Evolutionary conservation across 2,888 invertebrate species (phyloP), one percentile per base, ranked within the genome.

Genomic region (Trissonchulus sp.): DNA sequence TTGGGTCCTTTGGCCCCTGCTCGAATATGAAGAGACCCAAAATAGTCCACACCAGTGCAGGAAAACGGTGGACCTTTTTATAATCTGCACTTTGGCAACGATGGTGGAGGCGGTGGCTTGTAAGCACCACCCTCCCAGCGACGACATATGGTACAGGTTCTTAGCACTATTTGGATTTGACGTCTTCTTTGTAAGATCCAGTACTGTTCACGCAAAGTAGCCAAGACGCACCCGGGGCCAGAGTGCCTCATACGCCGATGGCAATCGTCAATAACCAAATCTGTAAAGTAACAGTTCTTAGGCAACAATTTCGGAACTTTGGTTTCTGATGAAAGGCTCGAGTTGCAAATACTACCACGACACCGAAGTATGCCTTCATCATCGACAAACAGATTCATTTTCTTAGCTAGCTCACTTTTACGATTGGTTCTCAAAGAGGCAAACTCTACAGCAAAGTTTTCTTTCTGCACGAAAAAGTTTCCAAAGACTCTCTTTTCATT

Each of bases 261-360:
- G 65, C 3, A 65, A 28, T n/a, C 3, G 30, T 65, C n/a, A n/a
- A n/a, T n/a, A n/a, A n/a, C n/a, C n/a, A n/a, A n/a, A n/a, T n/a
- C n/a, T n/a, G n/a, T n/a, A 8, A 30, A 65, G 65, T 65, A 28
- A 8, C 28, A 8, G 8, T 65, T 28, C 65, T 65, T 65, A 18
- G 65, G 65, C 30, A 65, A 28, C 30, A 65, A 28, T 65, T 65
- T 65, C 30, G 65, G 65, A 65, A 8, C 8, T 65, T 15, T 30
- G 3, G 65, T 28, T 8, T 8, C 23, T 8, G 18, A 8, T 8
- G 30, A 65, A n/a, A 65, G 18, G 8, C 28, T 30, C 23, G 65
- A 8, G 28, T 15, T 15, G 3, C 28, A 28, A 8, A 65, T 15
- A 30, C 65, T 8, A n/a, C 65, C 65, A 8, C 8, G 8, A 65